Evolutionary conservation across 2,113 vertebrate genomes (phyloP), one percentile per base, ranked within the genome.

Genomic region (Calidris pugnax): DNA sequence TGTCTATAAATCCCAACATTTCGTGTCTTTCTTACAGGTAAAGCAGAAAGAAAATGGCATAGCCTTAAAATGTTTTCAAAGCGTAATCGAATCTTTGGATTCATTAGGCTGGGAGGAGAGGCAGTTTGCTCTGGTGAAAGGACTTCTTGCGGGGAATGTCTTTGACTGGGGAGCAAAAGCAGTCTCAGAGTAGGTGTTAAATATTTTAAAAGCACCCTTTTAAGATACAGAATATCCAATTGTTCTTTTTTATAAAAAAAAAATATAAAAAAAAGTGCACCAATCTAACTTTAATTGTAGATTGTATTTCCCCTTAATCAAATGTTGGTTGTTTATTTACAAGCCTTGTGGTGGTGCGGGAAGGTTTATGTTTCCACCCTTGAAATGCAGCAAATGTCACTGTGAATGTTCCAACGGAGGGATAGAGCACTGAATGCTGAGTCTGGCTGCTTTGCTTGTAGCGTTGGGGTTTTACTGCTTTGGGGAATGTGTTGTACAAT

Each of bases 111-210:
- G 99, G 99, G 99, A 99, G 97, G 98, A 99, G 95, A 98, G 98
- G 96, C 99, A 99, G 98, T 99, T 99, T 87, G 99, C 99, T 20
- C 98, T 99, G 98, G 99, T 99, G 96, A 98, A 98, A 84, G 99
- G 99, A 48, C 99, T 99, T 39, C 97, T 99, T 96, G 99, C 99
- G 0, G 99, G 99, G 60, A 99, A 99, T 45, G 99, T 99, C 90
- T 99, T 99, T 47, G 99, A 99, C 98, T 99, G 99, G 99, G 99
- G 99, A 67, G 99, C 99, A 95, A 99, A 99, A 96, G 99, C 99
- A 2, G 99, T 99, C 94, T 99, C 99, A 17, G 99, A 99, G 99
- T 99, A 98, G 98, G 99, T 99, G 78, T 95, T 75, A 17, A 28
- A 93, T 37, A 27, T 77, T 96, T 95, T 67, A 63, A 23, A 89